Evolutionary conservation across 2,797 vertebrate genomes (phyloP), one percentile per base, ranked within the genome.

Genomic region (Enteromius unitaeniatus): DNA sequence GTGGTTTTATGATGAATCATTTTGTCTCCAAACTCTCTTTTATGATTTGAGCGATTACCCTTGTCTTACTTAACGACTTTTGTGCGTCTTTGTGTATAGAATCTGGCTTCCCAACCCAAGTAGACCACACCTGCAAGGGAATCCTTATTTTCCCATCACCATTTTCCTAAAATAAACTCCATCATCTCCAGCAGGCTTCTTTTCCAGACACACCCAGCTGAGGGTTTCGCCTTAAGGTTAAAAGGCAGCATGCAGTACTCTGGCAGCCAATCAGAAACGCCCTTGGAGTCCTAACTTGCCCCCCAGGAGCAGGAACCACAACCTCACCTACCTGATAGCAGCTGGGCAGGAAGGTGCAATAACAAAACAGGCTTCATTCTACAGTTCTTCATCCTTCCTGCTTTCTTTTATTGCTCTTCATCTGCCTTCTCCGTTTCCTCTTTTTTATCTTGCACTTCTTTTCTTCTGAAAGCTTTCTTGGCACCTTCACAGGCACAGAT

Each of bases 261-360:
- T 68, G n/a, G 58, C 72, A 88, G 58, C 84, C 88, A 86, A 89
- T 87, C 84, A 84, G 74, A 82, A 83, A 28, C 19, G 13, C 70
- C 85, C 76, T 83, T 64, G 31, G 77, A 85, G 49, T 31, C 17
- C 47, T 67, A 82, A 55, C 45, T 58, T 55, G 74, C 55, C 78
- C 47, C 77, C 76, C 67, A 80, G 45, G 85, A 86, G 72, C 69
- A 82, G 34, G 13, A 67, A 64, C 55, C 77, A 80, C 77, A 65
- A 87, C 80, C 78, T 82, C 60, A 78, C 55, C 79, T 64, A 73
- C 79, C 67, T 78, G 55, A 64, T n/a, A 83, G 68, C 87, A 89
- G 84, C 81, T 86, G 84, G 73, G 74, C 85, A 80, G 60, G 62
- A 83, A 77, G 69, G 74, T 79, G 76, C 83, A 83, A 86, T 70